These are phyloP conservation scores for Semibalanus balanoides DNA, from an alignment of 1,140 invertebrate genomes.

Conservation along the genomic window DNA sequence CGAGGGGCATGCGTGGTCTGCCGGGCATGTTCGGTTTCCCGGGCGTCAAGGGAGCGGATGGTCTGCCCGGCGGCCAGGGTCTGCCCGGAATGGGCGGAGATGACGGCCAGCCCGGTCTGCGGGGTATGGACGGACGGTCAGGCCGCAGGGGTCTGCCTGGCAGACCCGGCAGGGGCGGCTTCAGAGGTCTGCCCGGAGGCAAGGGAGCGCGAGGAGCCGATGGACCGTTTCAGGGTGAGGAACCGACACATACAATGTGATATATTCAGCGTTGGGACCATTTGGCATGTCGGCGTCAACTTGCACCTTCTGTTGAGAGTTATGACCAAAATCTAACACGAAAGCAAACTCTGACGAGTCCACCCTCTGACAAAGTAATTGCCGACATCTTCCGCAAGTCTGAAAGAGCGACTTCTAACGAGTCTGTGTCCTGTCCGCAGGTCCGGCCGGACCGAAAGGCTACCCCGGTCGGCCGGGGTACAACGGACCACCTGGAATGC, in stretches of 20 bases:
- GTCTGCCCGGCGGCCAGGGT: constrained; percentile 47
- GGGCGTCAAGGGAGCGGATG: background rate
- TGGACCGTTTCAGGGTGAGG: background rate
- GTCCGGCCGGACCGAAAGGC: constrained; percentile 40
- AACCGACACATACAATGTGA: too few relatives aligned
- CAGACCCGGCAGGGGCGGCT: too few relatives aligned
- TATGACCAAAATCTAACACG: too few relatives aligned
- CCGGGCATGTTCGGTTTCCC: constrained; percentile 36
- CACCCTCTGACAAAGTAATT: too few relatives aligned
- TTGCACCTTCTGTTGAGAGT: too few relatives aligned
- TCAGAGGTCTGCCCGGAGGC: background rate
- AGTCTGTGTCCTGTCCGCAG: constrained; percentile 27
- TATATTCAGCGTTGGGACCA: too few relatives aligned
- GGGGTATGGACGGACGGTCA: constrained; percentile 44
- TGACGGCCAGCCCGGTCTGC: constrained; percentile 31
- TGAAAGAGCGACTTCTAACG: too few relatives aligned
- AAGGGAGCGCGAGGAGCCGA: background rate
- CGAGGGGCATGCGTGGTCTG: constrained; percentile 56
- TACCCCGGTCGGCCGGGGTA: constrained; percentile 43
- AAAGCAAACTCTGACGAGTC: too few relatives aligned
- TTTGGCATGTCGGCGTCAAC: too few relatives aligned
- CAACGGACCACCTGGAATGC: constrained; percentile 48
- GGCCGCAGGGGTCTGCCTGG: constrained; percentile 22
- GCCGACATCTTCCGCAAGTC: too few relatives aligned
- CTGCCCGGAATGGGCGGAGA: constrained; percentile 44